These are phyloP conservation scores for Sapajus apella DNA, from an alignment of 2,113 vertebrate species.

Conservation along the genomic window DNA sequence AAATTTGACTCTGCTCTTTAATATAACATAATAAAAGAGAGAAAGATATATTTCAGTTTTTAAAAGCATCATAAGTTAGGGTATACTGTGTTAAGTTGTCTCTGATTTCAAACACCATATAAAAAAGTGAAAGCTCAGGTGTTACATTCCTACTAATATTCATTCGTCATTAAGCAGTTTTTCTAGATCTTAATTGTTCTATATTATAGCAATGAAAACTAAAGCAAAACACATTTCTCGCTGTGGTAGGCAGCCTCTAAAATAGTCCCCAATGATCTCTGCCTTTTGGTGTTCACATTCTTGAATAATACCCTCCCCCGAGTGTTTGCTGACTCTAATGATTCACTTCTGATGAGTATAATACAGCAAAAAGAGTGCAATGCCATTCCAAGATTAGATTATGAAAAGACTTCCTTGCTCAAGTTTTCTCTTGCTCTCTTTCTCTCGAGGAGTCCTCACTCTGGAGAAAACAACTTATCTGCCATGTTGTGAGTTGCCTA, in stretches of 20 bases:
- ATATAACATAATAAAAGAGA: slow-evolving; percentile 16
- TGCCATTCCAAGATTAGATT: background rate
- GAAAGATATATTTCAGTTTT: slow-evolving; percentile 9
- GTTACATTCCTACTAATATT: background rate
- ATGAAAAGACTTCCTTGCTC: background rate
- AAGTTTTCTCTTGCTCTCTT: background rate
- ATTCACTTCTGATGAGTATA: background rate
- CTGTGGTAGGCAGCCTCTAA: background rate
- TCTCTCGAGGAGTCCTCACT: background rate
- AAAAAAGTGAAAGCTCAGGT: background rate
- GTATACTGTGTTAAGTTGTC: background rate
- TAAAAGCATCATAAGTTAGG: slow-evolving; percentile 15
- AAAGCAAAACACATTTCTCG: background rate
- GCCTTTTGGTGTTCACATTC: background rate
- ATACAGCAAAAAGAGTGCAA: background rate
- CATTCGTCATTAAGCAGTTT: background rate
- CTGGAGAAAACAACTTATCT: background rate
- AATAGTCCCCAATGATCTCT: background rate
- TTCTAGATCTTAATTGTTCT: background rate
- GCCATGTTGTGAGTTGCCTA: background rate
- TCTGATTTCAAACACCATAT: slow-evolving; percentile 23
- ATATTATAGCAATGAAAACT: background rate
- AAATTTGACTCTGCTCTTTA: slow-evolving; percentile 58
- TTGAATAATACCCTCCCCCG: background rate
- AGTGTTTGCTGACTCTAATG: background rate